A percentile compares a stretch with the other conserved stretches of the same genome.
Conservation (phyloP, 2,113 vertebrate genomes). For the Heterotis niloticus region DNA sequence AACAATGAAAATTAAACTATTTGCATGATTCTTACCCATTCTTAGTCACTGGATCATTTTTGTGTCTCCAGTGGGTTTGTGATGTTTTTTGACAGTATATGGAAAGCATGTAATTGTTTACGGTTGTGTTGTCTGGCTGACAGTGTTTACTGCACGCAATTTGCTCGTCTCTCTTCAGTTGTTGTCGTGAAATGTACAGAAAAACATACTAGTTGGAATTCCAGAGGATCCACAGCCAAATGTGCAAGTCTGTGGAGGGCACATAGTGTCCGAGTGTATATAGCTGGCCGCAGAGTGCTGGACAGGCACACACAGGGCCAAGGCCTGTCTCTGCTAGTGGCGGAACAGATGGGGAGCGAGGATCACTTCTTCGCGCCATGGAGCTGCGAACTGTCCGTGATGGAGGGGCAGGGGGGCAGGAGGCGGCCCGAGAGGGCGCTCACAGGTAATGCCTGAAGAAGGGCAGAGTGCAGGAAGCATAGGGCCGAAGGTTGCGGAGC, state of each 20-base stretch:
- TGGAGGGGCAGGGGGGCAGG: not conserved
- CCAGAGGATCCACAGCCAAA: not conserved
- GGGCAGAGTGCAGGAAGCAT: not conserved
- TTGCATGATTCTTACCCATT: not conserved
- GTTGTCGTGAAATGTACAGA: not conserved
- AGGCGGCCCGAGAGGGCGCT: no score
- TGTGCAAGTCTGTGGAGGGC: not conserved
- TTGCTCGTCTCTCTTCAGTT: not conserved
- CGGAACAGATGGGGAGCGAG: constrained; percentile 12
- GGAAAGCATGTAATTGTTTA: not conserved
- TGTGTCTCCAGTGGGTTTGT: not conserved
- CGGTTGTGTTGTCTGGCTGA: no score
- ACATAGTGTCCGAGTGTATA: not conserved
- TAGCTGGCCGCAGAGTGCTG: not conserved
- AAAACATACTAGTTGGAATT: not conserved
- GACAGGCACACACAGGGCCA: not conserved
- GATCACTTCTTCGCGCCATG: not conserved
- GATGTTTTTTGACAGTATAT: not conserved
- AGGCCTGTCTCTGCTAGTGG: constrained; percentile 7
- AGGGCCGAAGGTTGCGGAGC: not conserved
- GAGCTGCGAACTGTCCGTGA: not conserved
- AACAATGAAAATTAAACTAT: no score
- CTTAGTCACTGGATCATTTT: not conserved
- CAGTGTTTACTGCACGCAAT: not conserved
- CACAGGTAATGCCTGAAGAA: no score